Conservation (phyloP, 2,888 invertebrate species). For the Tetragonula carbonaria region DNA sequence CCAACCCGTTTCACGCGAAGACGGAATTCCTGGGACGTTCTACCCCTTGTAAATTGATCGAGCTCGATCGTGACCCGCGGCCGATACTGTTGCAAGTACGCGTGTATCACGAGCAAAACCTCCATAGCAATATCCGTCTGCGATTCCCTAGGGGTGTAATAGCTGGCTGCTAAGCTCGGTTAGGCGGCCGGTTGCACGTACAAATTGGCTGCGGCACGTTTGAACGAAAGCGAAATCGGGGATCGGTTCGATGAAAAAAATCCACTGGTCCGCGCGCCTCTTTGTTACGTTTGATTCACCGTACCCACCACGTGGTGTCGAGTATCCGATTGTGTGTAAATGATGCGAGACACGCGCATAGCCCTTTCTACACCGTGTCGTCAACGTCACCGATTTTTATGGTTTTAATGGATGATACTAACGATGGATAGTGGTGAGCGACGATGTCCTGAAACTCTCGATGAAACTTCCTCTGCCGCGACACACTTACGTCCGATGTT, state of each 20-base stretch:
- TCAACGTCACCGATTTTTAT: background rate
- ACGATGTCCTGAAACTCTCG: background rate
- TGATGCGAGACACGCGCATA: background rate
- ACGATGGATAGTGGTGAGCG: background rate
- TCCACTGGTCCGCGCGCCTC: slow-evolving; percentile 22
- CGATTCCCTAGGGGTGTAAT: background rate
- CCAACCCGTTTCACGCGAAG: too few relatives aligned
- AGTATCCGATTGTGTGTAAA: too few relatives aligned
- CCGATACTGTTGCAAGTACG: too few relatives aligned
- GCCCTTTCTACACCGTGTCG: background rate
- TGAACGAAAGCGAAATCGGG: background rate
- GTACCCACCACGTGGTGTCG: slow-evolving; percentile 30
- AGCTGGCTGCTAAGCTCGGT: background rate
- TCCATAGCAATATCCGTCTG: background rate
- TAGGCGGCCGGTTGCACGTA: slow-evolving; percentile 19
- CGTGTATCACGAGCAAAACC: too few relatives aligned
- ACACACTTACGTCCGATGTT: slow-evolving; percentile 61
- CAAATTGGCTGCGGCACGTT: background rate
- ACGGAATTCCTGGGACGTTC: too few relatives aligned
- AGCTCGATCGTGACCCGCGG: too few relatives aligned
- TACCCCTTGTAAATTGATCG: too few relatives aligned
- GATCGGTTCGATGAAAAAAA: slow-evolving; percentile 14
- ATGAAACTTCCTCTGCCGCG: slow-evolving; percentile 45
- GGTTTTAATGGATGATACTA: background rate
- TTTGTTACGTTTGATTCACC: background rate